These are phyloP conservation scores for Sarcophaga peregrina DNA, from an alignment of 1,140 invertebrate species.

Conservation along the genomic window DNA sequence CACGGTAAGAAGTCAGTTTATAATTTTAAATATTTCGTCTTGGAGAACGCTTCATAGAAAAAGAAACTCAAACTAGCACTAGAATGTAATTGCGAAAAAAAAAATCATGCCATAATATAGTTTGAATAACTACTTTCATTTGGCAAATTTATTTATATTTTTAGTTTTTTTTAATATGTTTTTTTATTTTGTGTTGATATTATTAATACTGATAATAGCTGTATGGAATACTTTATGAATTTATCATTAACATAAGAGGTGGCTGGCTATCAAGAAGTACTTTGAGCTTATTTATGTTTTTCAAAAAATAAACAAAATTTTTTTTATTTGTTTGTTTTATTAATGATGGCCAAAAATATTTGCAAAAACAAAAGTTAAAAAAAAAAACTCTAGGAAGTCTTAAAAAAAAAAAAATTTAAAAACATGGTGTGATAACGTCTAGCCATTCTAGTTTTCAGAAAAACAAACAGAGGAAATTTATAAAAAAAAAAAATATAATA, in stretches of 20 bases:
- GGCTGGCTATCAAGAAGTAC: background rate
- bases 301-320: background rate
- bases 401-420: background rate
- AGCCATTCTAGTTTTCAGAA: background rate
- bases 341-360: background rate
- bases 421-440: background rate
- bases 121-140: too few species aligned
- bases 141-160: too few species aligned
- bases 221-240: background rate
- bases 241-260: background rate
- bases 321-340: background rate
- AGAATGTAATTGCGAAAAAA: too few species aligned
- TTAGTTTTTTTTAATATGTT: too few species aligned
- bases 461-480: slow-evolving; percentile 4
- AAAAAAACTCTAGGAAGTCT: background rate
- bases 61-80: too few species aligned
- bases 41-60: too few species aligned
- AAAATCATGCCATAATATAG: too few species aligned
- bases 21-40: too few species aligned
- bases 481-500: too few species aligned
- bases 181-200: too few species aligned
- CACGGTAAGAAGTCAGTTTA: too few species aligned
- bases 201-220: background rate
- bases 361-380: background rate
- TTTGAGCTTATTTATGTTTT: background rate